These are phyloP conservation scores for Mythimna lalbum DNA, from an alignment of 2,888 invertebrate species.

Conservation along the genomic window DNA sequence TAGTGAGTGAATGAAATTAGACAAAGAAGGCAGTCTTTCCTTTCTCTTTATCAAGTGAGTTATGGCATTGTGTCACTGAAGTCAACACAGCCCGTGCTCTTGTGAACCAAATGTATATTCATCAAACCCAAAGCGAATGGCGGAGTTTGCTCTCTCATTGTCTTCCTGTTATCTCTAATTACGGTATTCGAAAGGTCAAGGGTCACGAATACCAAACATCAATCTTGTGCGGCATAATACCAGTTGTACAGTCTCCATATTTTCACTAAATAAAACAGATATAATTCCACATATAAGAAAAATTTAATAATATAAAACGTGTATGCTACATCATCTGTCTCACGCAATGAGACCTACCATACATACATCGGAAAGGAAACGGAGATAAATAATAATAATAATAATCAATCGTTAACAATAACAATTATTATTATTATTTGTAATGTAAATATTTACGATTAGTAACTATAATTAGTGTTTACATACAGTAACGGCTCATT, in stretches of 20 bases:
- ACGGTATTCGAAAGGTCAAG: too few species aligned
- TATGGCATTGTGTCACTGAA: not conserved
- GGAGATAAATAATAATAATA: constrained; percentile 61
- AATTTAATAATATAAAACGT: constrained; percentile 89
- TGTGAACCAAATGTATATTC: not conserved
- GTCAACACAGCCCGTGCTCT: not conserved
- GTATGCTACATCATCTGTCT: constrained; percentile 78
- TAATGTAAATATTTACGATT: constrained; percentile 77
- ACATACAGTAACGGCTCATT: constrained; percentile 69
- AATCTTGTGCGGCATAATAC: not conserved
- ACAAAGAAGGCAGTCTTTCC: not conserved
- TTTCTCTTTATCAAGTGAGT: not conserved
- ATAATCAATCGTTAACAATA: constrained; percentile 40
- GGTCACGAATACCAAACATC: not conserved
- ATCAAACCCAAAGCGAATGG: too few species aligned
- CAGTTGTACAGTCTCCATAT: too few species aligned
- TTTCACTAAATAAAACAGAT: constrained; percentile 65
- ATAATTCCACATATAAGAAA: constrained; percentile 87
- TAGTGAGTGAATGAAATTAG: too few species aligned
- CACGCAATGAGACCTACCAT: constrained; percentile 63
- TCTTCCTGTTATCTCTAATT: too few species aligned
- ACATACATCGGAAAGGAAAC: constrained; percentile 70
- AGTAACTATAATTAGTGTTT: constrained; percentile 74
- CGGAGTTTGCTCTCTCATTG: too few species aligned
- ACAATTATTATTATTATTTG: constrained; percentile 64